phyloP scores from a whole-genome alignment of 2,113 vertebrate species.

The Pagrus major region DNA sequence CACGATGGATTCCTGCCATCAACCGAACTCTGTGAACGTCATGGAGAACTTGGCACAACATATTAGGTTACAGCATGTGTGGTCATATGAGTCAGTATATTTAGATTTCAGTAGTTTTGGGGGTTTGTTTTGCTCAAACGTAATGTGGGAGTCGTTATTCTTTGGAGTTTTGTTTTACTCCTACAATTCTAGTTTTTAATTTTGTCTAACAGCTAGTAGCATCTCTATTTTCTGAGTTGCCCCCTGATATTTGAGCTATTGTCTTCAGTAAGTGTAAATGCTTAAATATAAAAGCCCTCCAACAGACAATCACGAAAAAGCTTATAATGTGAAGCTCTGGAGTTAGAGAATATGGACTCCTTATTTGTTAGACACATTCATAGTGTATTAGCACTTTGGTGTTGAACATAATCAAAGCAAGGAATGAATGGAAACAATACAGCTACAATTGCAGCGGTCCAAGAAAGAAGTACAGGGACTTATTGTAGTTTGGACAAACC shows the following conservation, averaged over 20 bases:
- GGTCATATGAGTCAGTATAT: not conserved
- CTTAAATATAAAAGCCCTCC: conserved; percentile 33
- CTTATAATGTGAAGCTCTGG: conserved; percentile 4
- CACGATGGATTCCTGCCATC: conserved; percentile 5
- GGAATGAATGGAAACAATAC: not conserved
- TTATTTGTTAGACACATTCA: not conserved
- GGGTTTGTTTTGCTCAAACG: not conserved
- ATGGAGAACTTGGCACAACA: conserved; percentile 21
- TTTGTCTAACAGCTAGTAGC: not conserved
- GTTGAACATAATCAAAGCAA: not conserved
- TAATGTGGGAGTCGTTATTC: not conserved
- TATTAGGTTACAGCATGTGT: not conserved
- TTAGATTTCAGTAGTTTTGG: conserved; percentile 7
- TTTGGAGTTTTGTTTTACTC: not conserved
- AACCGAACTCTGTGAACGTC: conserved; percentile 8
- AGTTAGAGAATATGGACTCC: not conserved
- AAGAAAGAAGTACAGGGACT: not conserved
- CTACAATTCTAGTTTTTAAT: not conserved
- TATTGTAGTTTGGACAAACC: conserved; percentile 6
- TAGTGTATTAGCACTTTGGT: not conserved
- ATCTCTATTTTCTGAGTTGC: not conserved
- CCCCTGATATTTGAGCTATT: not conserved
- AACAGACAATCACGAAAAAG: conserved; percentile 7
- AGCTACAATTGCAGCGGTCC: not conserved
- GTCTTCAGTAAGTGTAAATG: not conserved